phyloP scores from a whole-genome alignment of 2,113 vertebrate genomes.

The Anas platyrhynchos region DNA sequence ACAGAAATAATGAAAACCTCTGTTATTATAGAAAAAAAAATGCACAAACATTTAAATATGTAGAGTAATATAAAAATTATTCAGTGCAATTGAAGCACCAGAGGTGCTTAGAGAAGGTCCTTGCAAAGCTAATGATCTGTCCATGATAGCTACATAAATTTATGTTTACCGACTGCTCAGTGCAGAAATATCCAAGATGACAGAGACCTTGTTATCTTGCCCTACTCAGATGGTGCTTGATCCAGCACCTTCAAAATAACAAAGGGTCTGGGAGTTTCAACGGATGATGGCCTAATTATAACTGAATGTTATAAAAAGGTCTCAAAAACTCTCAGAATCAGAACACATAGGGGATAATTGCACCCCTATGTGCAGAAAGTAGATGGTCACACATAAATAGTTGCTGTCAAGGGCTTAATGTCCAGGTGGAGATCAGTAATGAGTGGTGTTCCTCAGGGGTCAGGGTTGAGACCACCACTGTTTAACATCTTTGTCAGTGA shows the following conservation, averaged over 20 bases:
- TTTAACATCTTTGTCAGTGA: no score
- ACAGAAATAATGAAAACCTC: background rate
- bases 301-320: background rate
- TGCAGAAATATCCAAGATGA: background rate
- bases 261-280: background rate
- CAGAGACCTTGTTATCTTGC: background rate
- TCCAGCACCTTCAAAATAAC: background rate
- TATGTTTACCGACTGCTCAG: background rate
- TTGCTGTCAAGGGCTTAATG: no score
- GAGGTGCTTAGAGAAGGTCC: background rate
- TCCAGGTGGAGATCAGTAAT: no score
- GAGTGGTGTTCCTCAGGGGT: no score
- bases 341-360: background rate
- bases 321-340: background rate
- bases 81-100: background rate
- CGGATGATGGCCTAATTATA: background rate
- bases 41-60: background rate
- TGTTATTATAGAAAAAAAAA: background rate
- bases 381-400: no score
- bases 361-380: no score
- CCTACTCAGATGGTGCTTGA: background rate
- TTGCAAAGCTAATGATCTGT: background rate
- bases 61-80: background rate
- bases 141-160: fast-evolving
- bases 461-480: no score